These are phyloP conservation scores for Perizoma flavofasciatum DNA, from an alignment of 2,888 invertebrate genomes.

Conservation along the genomic window DNA sequence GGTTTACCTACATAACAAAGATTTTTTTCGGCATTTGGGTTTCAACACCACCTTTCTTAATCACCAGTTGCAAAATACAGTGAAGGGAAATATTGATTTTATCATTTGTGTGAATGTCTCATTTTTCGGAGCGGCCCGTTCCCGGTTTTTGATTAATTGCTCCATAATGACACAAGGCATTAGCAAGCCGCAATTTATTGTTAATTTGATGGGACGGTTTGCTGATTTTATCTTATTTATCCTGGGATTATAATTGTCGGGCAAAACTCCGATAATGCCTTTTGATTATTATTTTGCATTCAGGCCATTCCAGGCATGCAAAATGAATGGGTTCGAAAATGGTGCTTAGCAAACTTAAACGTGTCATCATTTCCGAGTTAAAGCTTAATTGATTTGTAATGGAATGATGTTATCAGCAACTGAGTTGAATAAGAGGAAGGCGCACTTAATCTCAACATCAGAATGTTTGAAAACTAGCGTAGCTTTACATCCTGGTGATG, in stretches of 20 bases:
- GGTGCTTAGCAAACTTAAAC: background rate
- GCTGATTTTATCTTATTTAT: conserved; percentile 51
- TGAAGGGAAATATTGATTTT: conserved; percentile 34
- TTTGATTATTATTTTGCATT: conserved; percentile 16
- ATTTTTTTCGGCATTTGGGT: too few relatives aligned
- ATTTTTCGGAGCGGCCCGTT: conserved; percentile 55
- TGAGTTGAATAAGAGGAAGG: too few relatives aligned
- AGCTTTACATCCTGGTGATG: too few relatives aligned
- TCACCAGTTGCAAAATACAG: conserved; percentile 13
- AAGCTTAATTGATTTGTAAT: background rate
- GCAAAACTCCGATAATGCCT: conserved; percentile 10
- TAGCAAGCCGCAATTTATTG: conserved; percentile 69
- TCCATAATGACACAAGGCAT: conserved; percentile 74
- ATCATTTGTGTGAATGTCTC: conserved; percentile 43
- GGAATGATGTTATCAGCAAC: too few relatives aligned
- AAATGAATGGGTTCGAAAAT: conserved; percentile 12
- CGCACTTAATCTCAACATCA: too few relatives aligned
- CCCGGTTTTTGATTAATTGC: conserved; percentile 76
- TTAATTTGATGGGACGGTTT: conserved; percentile 59
- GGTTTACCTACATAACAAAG: too few relatives aligned
- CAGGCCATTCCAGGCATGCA: background rate
- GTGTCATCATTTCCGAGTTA: background rate
- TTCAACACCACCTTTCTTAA: conserved; percentile 1
- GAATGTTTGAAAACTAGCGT: too few relatives aligned
- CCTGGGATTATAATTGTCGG: conserved; percentile 20